A percentile compares a stretch with the other conserved stretches of the same genome.
phyloP scores from a whole-genome alignment of 2,888 invertebrate species.

The Flexamia atlantica region DNA sequence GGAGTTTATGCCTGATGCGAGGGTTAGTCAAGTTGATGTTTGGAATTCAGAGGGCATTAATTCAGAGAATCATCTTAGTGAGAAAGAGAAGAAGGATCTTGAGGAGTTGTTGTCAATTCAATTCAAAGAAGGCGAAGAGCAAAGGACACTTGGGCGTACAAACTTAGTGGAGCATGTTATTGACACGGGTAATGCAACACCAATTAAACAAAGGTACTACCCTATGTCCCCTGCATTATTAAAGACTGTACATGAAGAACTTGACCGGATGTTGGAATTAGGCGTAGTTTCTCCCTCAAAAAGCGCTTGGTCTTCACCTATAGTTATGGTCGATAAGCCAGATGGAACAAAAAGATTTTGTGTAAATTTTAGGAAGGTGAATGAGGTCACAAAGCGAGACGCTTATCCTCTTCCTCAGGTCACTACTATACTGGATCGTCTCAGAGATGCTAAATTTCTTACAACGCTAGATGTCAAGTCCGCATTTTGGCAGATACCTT shows the following conservation, averaged over 20 bases:
- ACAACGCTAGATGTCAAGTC: slow-evolving; percentile 65
- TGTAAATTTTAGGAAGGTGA: slow-evolving; percentile 67
- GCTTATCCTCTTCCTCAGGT: slow-evolving; percentile 68
- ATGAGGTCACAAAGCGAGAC: slow-evolving; percentile 66
- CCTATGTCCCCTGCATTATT: slow-evolving; percentile 63
- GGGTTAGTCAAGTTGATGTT: background rate
- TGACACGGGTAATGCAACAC: slow-evolving; percentile 49
- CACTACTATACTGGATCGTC: slow-evolving; percentile 63
- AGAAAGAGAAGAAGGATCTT: slow-evolving; percentile 30
- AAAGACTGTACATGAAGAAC: slow-evolving; percentile 65
- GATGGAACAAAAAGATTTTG: slow-evolving; percentile 67
- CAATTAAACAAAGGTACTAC: slow-evolving; percentile 52
- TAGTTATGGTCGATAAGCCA: slow-evolving; percentile 68
- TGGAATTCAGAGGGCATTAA: background rate
- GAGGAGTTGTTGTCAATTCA: background rate
- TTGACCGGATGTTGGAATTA: slow-evolving; percentile 68
- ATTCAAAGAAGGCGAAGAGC: background rate
- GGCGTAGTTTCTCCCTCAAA: slow-evolving; percentile 69
- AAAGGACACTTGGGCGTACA: slow-evolving; percentile 4
- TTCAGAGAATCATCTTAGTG: background rate
- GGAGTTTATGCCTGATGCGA: slow-evolving; percentile 9
- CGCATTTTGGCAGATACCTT: slow-evolving; percentile 67
- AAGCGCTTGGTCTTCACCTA: slow-evolving; percentile 69
- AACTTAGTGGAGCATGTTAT: slow-evolving; percentile 13
- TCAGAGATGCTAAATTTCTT: slow-evolving; percentile 63